Conservation (phyloP, 2,113 vertebrate genomes). For the Odontesthes bonariensis region DNA sequence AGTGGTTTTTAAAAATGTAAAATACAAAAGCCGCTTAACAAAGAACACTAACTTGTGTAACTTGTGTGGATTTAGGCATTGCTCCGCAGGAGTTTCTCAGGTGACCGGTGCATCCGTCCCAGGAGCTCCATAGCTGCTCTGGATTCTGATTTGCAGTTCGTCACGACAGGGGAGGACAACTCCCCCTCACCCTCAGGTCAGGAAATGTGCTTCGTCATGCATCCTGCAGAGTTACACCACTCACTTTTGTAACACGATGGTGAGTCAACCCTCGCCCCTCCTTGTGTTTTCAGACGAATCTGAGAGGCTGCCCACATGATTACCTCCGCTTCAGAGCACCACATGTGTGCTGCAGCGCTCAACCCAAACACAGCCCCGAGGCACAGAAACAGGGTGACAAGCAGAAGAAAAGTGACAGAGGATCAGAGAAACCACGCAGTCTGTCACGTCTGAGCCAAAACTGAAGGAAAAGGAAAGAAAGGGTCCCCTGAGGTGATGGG, state of each 20-base stretch:
- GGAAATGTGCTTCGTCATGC: slow-evolving; percentile 4
- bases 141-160: slow-evolving; percentile 80
- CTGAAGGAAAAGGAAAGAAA: slow-evolving; percentile 4
- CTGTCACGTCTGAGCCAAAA: slow-evolving; percentile 25
- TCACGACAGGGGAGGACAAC: slow-evolving; percentile 71
- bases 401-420: slow-evolving; percentile 12
- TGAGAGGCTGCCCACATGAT: slow-evolving; percentile 81
- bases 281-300: slow-evolving; percentile 75
- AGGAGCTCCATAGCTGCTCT: slow-evolving; percentile 85
- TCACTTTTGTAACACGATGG: background rate
- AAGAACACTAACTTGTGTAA: background rate
- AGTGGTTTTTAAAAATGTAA: background rate
- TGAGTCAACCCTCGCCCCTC: background rate
- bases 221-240: background rate
- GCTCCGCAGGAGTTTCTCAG: slow-evolving; percentile 87
- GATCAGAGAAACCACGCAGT: slow-evolving; percentile 19
- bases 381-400: slow-evolving; percentile 42
- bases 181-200: slow-evolving; percentile 79
- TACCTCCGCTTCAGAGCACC: slow-evolving; percentile 32
- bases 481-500: slow-evolving; percentile 13
- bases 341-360: slow-evolving; percentile 38
- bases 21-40: background rate
- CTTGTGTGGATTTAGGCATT: slow-evolving; percentile 77
- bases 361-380: slow-evolving; percentile 54
- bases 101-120: slow-evolving; percentile 86